These are phyloP conservation scores for Melipona beecheii DNA, from an alignment of 2,888 invertebrate species.

Conservation along the genomic window DNA sequence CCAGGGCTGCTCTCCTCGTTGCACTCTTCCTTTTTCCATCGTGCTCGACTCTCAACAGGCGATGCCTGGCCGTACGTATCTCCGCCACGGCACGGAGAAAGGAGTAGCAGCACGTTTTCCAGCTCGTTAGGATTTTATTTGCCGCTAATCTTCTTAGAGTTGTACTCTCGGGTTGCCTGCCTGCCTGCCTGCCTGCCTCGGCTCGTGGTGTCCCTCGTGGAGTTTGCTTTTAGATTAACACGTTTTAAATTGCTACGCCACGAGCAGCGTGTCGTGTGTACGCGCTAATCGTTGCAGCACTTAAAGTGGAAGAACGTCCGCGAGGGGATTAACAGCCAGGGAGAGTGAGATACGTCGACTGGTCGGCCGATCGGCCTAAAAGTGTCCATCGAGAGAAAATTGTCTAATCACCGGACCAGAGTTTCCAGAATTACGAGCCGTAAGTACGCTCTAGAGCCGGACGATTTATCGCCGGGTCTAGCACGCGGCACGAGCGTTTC, in stretches of 20 bases:
- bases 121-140: conserved; percentile 18
- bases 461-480: conserved; percentile 62
- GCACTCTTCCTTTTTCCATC: neutral
- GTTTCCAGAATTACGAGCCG: conserved; percentile 62
- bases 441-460: conserved; percentile 47
- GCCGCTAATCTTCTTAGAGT: conserved; percentile 1
- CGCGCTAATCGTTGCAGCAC: conserved; percentile 50
- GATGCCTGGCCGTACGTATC: neutral
- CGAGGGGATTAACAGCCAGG: conserved; percentile 26
- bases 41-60: neutral
- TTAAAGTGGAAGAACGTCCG: conserved; percentile 32
- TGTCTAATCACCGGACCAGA: conserved; percentile 39
- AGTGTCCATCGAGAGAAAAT: conserved; percentile 49
- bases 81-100: neutral
- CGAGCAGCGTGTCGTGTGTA: neutral
- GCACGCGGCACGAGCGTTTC: conserved; percentile 57
- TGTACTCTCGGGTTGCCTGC: neutral
- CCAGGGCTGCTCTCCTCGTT: neutral
- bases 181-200: no score
- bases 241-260: conserved; percentile 23
- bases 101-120: neutral
- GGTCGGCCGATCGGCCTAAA: conserved; percentile 4
- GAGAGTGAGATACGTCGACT: conserved; percentile 12
- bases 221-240: conserved; percentile 34
- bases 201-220: neutral